These are phyloP conservation scores for Clarias batrachus DNA, from an alignment of 2,113 vertebrate genomes.

Conservation along the genomic window DNA sequence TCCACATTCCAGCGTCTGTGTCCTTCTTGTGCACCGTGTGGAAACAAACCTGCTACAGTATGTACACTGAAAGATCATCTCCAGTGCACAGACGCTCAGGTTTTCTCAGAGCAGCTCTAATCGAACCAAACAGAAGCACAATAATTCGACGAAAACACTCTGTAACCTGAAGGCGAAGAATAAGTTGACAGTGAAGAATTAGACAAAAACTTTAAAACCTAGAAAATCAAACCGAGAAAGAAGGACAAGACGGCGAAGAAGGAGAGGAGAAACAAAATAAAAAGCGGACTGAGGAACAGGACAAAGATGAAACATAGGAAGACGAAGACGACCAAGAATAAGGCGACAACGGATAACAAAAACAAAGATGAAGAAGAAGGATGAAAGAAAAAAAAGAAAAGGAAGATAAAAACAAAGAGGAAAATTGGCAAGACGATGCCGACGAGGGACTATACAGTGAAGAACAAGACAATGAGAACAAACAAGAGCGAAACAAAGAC, in stretches of 20 bases:
- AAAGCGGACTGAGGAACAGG: too few species aligned
- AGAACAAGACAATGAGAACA: too few species aligned
- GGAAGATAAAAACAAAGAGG: neutral
- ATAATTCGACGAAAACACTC: neutral
- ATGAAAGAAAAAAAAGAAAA: neutral
- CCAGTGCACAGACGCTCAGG: neutral
- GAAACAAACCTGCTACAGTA: neutral
- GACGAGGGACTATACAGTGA: too few species aligned
- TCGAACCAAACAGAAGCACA: neutral
- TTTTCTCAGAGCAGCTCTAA: neutral
- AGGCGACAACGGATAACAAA: neutral
- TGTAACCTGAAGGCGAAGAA: neutral
- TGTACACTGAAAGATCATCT: rapidly evolving
- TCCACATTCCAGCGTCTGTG: neutral
- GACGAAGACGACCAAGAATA: neutral
- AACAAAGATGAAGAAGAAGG: neutral
- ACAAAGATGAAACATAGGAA: neutral
- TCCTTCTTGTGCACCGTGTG: neutral
- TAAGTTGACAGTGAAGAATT: neutral
- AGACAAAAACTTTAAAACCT: neutral
- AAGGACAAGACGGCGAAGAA: too few species aligned
- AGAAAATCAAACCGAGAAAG: neutral
- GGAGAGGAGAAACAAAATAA: too few species aligned
- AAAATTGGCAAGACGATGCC: neutral
- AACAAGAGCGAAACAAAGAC: neutral